Conservation (phyloP, 2,797 vertebrate genomes). For the Phataginus tetradactyla region DNA sequence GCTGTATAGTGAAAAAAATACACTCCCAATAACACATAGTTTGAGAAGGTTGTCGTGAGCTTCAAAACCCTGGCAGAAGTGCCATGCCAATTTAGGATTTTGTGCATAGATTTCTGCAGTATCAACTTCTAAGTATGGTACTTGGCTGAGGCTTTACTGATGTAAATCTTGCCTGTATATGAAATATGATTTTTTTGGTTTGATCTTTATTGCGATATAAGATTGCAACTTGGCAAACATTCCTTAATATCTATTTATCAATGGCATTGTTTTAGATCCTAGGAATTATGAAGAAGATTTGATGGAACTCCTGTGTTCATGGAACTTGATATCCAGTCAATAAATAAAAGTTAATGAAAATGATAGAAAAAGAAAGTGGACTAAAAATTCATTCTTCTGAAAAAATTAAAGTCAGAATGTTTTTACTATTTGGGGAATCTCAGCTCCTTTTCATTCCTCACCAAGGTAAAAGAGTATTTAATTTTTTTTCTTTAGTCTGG, state of each 20-base stretch:
- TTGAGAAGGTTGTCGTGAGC: conserved; percentile 71
- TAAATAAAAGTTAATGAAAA: not conserved
- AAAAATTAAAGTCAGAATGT: not conserved
- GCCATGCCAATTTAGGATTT: conserved; percentile 75
- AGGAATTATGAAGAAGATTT: conserved; percentile 21
- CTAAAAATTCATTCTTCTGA: not conserved
- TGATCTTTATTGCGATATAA: conserved; percentile 43
- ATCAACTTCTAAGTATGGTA: conserved; percentile 65
- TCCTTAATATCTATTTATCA: not conserved
- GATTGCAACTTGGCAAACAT: not conserved
- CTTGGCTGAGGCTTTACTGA: not conserved
- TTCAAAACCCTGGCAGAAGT: conserved; percentile 68
- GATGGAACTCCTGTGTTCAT: conserved; percentile 4
- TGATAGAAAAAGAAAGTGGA: not conserved
- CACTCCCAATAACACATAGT: conserved; percentile 58
- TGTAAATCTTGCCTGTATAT: conserved; percentile 16
- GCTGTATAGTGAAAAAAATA: conserved; percentile 73
- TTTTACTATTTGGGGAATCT: not conserved
- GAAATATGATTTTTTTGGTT: conserved; percentile 63
- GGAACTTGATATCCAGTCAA: conserved; percentile 23
- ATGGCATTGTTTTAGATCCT: conserved; percentile 12
- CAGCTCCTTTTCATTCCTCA: not conserved
- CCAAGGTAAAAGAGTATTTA: not conserved
- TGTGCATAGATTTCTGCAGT: conserved; percentile 60
- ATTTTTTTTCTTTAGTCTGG: not conserved